Evolutionary conservation across 2,888 invertebrate species (phyloP), one percentile per base, ranked within the genome.

Genomic region (Chloroclystis v-ata): DNA sequence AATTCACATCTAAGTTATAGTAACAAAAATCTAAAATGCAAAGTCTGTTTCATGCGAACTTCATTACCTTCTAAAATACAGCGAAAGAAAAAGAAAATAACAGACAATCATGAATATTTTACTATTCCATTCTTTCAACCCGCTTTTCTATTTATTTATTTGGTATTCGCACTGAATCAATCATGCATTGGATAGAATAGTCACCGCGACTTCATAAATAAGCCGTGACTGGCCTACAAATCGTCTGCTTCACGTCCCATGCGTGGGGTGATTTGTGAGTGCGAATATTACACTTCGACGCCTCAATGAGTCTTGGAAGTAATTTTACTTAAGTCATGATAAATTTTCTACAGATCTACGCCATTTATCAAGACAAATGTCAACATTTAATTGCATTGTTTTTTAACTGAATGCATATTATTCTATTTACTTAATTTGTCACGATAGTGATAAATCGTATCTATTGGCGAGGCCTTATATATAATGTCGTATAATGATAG

Each of bases 181-280:
- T 68, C 61, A 69, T 65, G 65, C 62, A 66, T 66, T 59, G 60
- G 57, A 59, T 56, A 49, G 57, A 60, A 65, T 62, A 59, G 67
- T 66, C 66, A 59, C 56, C 59, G 57, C 57, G 60, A 61, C 53
- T 57, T 60, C 64, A 64, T 72, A 67, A 67, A 70, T 72, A 70
- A 67, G 42, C n/a, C 40, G 57, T 62, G 65, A 60, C 59, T 43
- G 47, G 57, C 53, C 41, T 62, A 44, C 50, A 48, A 57, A 59
- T 57, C 20, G 28, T 12, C 30, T 45, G 13, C 25, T 44, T 35
- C 37, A 37, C 16, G 6, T 33, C 14, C 6, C 10, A 12, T n/a
- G 8, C 43, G 25, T 35, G 40, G 25, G 44, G 39, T 33, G 25
- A 28, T 42, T 35, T 40, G 39, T 26, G 30, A 16, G 29, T 35